Conservation (phyloP, 2,113 vertebrate genomes). For the Pipa parva region DNA sequence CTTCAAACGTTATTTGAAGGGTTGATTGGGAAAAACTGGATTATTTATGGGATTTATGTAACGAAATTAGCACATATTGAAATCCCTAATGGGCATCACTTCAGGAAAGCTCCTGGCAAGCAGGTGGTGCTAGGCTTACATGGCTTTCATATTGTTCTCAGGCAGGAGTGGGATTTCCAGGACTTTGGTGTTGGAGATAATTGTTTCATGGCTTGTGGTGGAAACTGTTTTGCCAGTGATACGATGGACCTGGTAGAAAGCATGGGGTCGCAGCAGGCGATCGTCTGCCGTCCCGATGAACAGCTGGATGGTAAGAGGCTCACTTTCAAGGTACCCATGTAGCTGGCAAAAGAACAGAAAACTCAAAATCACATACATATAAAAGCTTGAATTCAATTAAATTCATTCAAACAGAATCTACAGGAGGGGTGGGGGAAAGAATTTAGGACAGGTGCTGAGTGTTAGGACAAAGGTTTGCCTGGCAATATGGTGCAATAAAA, state of each 20-base stretch:
- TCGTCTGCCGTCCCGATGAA: slow-evolving; percentile 97
- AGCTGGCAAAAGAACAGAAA: slow-evolving; percentile 82
- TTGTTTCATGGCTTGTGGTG: slow-evolving; percentile 89
- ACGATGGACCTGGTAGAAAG: slow-evolving; percentile 96
- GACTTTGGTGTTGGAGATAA: slow-evolving; percentile 91
- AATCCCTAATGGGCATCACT: slow-evolving; percentile 12
- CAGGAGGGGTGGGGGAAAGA: slow-evolving; percentile 37
- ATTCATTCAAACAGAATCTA: slow-evolving; percentile 47
- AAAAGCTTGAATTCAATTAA: slow-evolving; percentile 50
- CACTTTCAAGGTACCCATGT: slow-evolving; percentile 86
- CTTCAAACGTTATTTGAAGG: slow-evolving; percentile 32
- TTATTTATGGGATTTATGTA: slow-evolving; percentile 2
- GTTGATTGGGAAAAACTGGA: slow-evolving; percentile 22
- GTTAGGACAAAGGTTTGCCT: slow-evolving; percentile 46
- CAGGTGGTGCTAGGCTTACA: slow-evolving; percentile 62
- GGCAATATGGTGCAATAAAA: slow-evolving; percentile 53
- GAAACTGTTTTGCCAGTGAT: slow-evolving; percentile 95
- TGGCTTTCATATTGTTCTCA: slow-evolving; percentile 91
- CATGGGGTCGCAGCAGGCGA: slow-evolving; percentile 90
- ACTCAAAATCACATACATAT: slow-evolving; percentile 48
- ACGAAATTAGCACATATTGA: neutral
- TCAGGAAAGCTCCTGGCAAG: slow-evolving; percentile 24
- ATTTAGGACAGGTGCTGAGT: slow-evolving; percentile 50
- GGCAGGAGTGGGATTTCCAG: slow-evolving; percentile 91
- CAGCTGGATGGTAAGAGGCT: slow-evolving; percentile 90